Evolutionary conservation across 2,888 invertebrate species (phyloP).

Genomic region (Resseliella maxima): DNA sequence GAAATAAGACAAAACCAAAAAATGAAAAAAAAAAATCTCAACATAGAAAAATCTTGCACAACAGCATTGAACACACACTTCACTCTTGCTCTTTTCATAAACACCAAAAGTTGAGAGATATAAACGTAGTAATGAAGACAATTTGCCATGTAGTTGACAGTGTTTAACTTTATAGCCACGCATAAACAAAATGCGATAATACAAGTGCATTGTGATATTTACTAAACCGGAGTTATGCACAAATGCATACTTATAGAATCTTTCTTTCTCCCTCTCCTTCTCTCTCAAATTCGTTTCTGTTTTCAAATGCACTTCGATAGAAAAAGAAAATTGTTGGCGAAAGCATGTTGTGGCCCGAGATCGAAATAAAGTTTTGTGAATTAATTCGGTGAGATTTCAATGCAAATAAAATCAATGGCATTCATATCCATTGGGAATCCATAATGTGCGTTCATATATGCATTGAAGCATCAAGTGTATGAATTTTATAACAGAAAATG

Average conservation of each 20-base stretch:
- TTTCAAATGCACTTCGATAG: too few species aligned
- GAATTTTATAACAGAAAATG: not conserved
- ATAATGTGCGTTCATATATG: not conserved
- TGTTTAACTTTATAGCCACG: not conserved
- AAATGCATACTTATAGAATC: too few species aligned
- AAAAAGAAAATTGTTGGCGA: not conserved
- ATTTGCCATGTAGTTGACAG: slow-evolving; percentile 5
- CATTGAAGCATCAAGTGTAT: not conserved
- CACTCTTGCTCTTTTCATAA: too few species aligned
- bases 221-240: not conserved
- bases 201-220: slow-evolving; percentile 26
- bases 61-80: too few species aligned
- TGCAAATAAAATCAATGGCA: not conserved
- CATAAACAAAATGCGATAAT: not conserved
- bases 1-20: not conserved
- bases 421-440: not conserved
- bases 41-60: too few species aligned
- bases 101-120: not conserved
- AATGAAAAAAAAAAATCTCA: too few species aligned
- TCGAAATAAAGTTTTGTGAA: not conserved
- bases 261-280: too few species aligned
- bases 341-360: too few species aligned
- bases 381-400: not conserved
- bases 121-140: slow-evolving; percentile 41
- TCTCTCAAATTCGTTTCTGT: too few species aligned